Evolutionary conservation across 2,113 vertebrate genomes (phyloP), one percentile per base, ranked within the genome.

Genomic region (Tragelaphus imberbis): DNA sequence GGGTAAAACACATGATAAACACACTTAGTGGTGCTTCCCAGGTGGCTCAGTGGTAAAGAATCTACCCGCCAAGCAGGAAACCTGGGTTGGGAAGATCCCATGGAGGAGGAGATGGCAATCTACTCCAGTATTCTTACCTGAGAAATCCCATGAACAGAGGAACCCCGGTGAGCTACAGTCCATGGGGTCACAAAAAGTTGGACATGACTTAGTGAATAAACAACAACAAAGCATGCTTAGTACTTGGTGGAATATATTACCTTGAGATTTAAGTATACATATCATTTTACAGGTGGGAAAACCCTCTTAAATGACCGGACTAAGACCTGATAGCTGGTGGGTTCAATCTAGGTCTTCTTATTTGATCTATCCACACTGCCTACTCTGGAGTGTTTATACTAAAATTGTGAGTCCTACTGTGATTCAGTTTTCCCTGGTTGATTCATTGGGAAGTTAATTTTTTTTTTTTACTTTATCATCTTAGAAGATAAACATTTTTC

Each of bases 401-500:
- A 79, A 96, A 88, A 79, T 75, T 30, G 10, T 59, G 53, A 92
- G 11, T 84, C 44, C 51, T 56, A 10, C 33, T 84, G n/a, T 93
- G 89, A 97, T 75, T 86, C 84, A 79, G 1, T 86, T 93, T 19
- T 93, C 61, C 88, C 68, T 92, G 36, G 65, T 93, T 97, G 91
- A 97, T 94, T 97, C 91, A 94, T 92, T 90, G 93, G 23, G 68
- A 49, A 97, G 77, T 90, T 92, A n/a, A 82, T 61, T 36, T 36
- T 71, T 40, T 36, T 58, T 53, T 75, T 53, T 75, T 61, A 90
- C 53, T 92, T 88, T 61, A 17, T 25, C 11, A 88, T 95, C 63
- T 92, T 96, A 84, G 63, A 94, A 94, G 63, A 81, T 51, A 91
- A 88, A 75, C 7, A 10, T 23, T 80, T 89, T 51, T 44, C 21